Evolutionary conservation across 1,140 invertebrate genomes (phyloP).

Genomic region (Gryon sp.): DNA sequence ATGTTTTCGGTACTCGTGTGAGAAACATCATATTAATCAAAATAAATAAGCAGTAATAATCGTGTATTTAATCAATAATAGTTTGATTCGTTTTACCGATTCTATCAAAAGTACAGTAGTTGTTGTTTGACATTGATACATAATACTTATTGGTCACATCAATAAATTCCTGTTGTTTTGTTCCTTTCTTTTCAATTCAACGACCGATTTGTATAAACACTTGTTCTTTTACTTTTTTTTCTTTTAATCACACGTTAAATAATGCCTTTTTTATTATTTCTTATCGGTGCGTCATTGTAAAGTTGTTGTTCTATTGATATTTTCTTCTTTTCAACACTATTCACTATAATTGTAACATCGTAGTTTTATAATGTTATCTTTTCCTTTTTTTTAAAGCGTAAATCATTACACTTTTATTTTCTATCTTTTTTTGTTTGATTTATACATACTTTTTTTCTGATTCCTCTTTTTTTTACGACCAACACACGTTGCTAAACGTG

Average conservation of each 20-base stretch:
- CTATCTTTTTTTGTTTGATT: background rate
- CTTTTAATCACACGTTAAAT: background rate
- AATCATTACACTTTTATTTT: background rate
- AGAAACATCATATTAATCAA: conserved; percentile 31
- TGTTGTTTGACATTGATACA: background rate
- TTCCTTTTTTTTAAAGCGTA: background rate
- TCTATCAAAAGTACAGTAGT: conserved; percentile 4
- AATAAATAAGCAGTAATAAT: conserved; percentile 19
- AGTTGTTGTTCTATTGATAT: background rate
- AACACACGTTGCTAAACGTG: background rate
- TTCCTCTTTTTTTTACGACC: conserved; percentile 1
- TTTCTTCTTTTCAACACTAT: too few relatives aligned
- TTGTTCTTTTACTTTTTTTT: too few relatives aligned
- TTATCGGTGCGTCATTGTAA: background rate
- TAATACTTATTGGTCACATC: conserved; percentile 10
- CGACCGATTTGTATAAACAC: background rate
- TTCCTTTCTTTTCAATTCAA: background rate
- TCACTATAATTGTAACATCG: background rate
- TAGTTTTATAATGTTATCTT: background rate
- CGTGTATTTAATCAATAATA: conserved; percentile 16
- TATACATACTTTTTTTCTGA: too few relatives aligned
- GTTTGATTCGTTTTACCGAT: conserved; percentile 19
- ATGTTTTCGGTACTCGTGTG: too few relatives aligned
- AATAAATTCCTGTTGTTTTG: too few relatives aligned
- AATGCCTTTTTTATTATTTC: background rate